phyloP scores from a whole-genome alignment of 2,888 invertebrate species.

The Xestia ashworthii region DNA sequence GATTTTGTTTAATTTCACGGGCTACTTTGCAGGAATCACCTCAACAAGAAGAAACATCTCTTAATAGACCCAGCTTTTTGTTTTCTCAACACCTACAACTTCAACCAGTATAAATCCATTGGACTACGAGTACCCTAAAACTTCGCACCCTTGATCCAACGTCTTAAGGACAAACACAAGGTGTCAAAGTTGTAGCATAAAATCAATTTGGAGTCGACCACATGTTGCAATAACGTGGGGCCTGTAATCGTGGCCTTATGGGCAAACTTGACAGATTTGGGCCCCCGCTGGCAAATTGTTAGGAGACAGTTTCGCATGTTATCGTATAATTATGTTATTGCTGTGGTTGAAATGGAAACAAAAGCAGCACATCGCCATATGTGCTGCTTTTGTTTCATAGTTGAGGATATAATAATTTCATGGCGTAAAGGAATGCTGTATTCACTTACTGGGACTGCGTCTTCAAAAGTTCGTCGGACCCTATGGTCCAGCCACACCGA shows the following conservation, averaged over 20 bases:
- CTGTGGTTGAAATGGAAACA: neutral
- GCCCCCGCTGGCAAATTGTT: constrained; percentile 41
- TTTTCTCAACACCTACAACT: constrained; percentile 11
- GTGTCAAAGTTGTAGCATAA: constrained; percentile 60
- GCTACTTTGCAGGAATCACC: neutral
- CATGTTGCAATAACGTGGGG: constrained; percentile 58
- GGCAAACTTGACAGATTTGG: constrained; percentile 59
- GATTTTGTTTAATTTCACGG: neutral
- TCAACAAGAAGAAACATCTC: neutral
- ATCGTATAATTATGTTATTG: constrained; percentile 54
- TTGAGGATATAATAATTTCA: constrained; percentile 1
- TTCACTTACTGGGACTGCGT: too few species aligned
- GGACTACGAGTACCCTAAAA: constrained; percentile 36
- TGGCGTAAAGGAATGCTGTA: neutral
- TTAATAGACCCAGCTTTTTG: neutral
- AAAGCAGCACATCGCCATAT: too few species aligned
- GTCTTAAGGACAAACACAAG: constrained; percentile 44
- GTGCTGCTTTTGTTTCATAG: constrained; percentile 13
- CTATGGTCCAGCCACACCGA: too few species aligned
- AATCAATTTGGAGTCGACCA: constrained; percentile 64
- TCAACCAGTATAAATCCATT: constrained; percentile 13
- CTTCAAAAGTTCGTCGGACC: too few species aligned
- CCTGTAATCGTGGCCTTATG: constrained; percentile 58
- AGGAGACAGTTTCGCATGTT: constrained; percentile 45
- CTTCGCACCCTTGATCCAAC: constrained; percentile 33